Base-by-base conservation (phyloP, 2,797 vertebrate species). In the Enteromius treurensis region DNA sequence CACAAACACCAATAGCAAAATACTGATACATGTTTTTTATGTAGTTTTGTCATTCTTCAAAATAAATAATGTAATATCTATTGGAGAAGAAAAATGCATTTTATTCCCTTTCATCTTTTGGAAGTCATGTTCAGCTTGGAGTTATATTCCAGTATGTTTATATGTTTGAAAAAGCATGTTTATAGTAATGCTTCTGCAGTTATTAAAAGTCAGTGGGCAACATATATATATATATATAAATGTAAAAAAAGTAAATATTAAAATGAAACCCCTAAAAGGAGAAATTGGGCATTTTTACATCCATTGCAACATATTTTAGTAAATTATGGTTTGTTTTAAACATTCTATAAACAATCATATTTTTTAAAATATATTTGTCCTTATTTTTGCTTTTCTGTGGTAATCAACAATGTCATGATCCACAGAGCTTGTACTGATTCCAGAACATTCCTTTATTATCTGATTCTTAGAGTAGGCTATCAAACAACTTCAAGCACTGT, bases 1-100 rank as follows among this genome's bases (percentile, higher is more conserved):
- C 3, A 70, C 14, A 51, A 69, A 69, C 34, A 55, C 0, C 21
- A 58, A 29, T 6, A 19, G 10, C 21, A 47, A 13, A 64, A 78
- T 21, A 21, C 17, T 42, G 11, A 8, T 53, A 10, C 2, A 14
- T 51, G 9, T 17, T 26, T 40, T 55, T 42, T 26, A 76, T 77
- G 37, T 64, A 47, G 58, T 60, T 64, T 42, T 70, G 9, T 32
- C 5, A 34, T 81, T 17, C n/a, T 74, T 73, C 19, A 32, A 73
- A 32, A 60, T 42, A 45, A 45, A 47, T 29, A 42, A 40, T 45
- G 34, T 14, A 2, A 32, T n/a, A n/a, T 60, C 23, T 6, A 10
- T 45, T 21, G 23, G 15, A 55, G 21, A 21, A 26, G 0, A 69
- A 53, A 3, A 79, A 45, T 58, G 14, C 0, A 70, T 32, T 2